Evolutionary conservation across 2,888 invertebrate species (phyloP), one percentile per base, ranked within the genome.

Genomic region (Catotricha subobsoleta): DNA sequence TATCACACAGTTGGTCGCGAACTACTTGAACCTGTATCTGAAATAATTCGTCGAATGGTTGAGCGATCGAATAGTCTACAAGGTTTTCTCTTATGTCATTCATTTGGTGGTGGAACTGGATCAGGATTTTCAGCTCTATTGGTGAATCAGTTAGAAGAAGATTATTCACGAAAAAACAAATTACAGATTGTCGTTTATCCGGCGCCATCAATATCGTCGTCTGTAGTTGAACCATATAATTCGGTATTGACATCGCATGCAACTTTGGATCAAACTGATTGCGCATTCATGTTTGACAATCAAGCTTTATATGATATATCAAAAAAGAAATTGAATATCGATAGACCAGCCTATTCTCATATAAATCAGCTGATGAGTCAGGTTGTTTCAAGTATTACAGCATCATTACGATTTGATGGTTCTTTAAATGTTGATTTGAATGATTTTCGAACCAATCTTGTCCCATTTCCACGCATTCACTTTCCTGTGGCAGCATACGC

Each of bases 391-490:
- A 83, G 81, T 2, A 83, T 86, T 48, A 86, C 84, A 3, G 82
- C 84, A 1, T 82, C 83, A 16, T 63, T 86, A 44, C 68, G 86
- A 38, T 86, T 86, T 58, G 82, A 80, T 53, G 84, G 84, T 13
- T 82, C 83, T 7, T 66, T 86, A 18, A 87, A 87, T 55, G 86
- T 87, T 16, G 86, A 87, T 58, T 66, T 86, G 48, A 81, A 81
- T 27, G 90, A 91, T 64, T 90, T 88, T 64, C 90, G 90, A 66
- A 87, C 86, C 2, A 88, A 88, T 64, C 62, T 87, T 47, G 86
- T 90, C 40, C 92, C 92, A 1, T 92, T 86, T 59, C 91, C 92
- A 0, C 69, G 91, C 42, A 91, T 94, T 50, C 91, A 92, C 59
- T 90, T 86, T 59, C 87, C 88, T 1, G 60, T 73, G 38, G 76